Evolutionary conservation across 2,113 vertebrate species (phyloP), one percentile per base, ranked within the genome.

Genomic region (Balaeniceps rex): DNA sequence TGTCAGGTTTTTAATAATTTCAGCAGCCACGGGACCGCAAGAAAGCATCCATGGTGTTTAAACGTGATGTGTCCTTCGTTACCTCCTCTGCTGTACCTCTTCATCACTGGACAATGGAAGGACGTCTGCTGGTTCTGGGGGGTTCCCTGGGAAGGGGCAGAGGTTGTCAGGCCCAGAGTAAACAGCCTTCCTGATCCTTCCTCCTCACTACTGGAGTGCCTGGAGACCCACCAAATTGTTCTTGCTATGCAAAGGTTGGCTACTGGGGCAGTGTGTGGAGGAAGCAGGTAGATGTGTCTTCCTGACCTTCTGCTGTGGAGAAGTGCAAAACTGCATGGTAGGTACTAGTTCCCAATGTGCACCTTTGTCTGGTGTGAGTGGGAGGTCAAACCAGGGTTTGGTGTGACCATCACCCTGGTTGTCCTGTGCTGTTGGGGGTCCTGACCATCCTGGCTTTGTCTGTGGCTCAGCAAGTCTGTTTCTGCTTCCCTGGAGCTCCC

Each of bases 21-120:
- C 16, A 34, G 51, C 16, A 21, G 64, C 6, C 36, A 12, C 0
- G 5, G 36, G 7, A 44, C 23, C 0, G 2, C 60, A 26, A 38
- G n/a, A 58, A 36, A 54, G 10, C 21, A 60, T 34, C 51, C 16
- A 5, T 8, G 33, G 24, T 33, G 24, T 57, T 71, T 51, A 34
- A 66, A 24, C 22, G 2, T 42, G 11, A 9, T 19, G 28, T 15
- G 44, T 52, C 31, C 58, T 51, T 83, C 3, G 13, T 4, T 78
- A 23, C 26, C 44, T 52, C 51, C 60, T 58, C 33, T 78, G 58
- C 51, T 66, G 33, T 60, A 22, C 33, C 40, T 16, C 9, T 51
- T 66, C 28, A 12, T n/a, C 31, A 14, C 29, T 1, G 0, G 40
- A 36, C 47, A 17, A 12, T 3, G 11, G 44, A 36, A 66, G 36